Evolutionary conservation across 2,888 invertebrate genomes (phyloP), one percentile per base, ranked within the genome.

Genomic region (Serripes groenlandicus): DNA sequence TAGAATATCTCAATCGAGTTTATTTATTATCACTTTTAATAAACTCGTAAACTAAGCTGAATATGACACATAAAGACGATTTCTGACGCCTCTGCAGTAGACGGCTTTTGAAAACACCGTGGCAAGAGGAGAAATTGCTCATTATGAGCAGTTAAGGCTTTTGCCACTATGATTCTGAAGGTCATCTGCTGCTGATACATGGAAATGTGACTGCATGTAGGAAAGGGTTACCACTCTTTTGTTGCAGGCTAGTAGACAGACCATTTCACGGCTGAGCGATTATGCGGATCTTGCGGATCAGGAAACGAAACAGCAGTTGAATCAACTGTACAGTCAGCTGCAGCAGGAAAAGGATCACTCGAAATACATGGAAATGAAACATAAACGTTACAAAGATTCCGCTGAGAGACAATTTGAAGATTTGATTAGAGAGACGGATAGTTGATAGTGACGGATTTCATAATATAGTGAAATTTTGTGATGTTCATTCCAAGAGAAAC

Each of bases 181-280:
- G 49, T 3, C 42, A 11, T 42, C 9, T 42, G 15, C 42, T 42
- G 42, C 42, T 11, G 42, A 42, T 15, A 42, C 42, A 15, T 42
- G 42, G 15, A 42, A 7, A 42, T 15, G 9, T 11, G 42, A 15
- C 9, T 15, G 7, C 15, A 15, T 42, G 7, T 42, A 15, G 42
- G 42, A 42, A 42, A 42, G 42, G 49, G 49, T 49, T 49, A 49
- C 15, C 15, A 5, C 49, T 21, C 49, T 21, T 49, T 49, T 49
- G 11, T 35, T 86, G 21, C 89, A 94, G 93, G 89, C 90, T 15
- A 93, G 92, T 74, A 78, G 93, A 58, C 89, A 93, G 81, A 93
- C 92, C 11, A 92, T 94, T 37, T 90, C 89, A 71, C 89, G 91
- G 9, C 83, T 94, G 42, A 91, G 93, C 4, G 92, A 92, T 75